phyloP scores from a whole-genome alignment of 2,888 invertebrate species.

The Eulithis prunata region DNA sequence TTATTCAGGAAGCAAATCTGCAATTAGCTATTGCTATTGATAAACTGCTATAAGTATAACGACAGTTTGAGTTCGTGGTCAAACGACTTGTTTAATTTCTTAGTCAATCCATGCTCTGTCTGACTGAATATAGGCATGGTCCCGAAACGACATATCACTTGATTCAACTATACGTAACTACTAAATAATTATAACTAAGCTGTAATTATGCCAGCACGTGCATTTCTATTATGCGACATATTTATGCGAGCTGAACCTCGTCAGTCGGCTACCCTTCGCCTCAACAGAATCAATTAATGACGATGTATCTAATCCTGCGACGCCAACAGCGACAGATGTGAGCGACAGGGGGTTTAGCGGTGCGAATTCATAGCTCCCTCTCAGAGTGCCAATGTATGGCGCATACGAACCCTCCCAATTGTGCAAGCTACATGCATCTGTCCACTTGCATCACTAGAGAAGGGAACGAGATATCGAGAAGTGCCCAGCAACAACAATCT shows the following conservation, averaged over 20 bases:
- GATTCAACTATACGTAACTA: background rate
- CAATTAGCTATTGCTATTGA: background rate
- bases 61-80: too few species aligned
- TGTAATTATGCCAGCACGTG: slow-evolving; percentile 27
- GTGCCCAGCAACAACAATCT: slow-evolving; percentile 26
- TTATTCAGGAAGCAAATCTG: background rate
- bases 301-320: slow-evolving; percentile 74
- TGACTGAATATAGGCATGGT: background rate
- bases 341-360: slow-evolving; percentile 73
- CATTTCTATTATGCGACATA: slow-evolving; percentile 48
- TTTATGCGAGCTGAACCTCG: slow-evolving; percentile 51
- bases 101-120: background rate
- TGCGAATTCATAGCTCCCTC: slow-evolving; percentile 73
- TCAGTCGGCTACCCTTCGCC: slow-evolving; percentile 67
- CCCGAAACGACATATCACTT: background rate
- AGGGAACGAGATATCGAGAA: slow-evolving; percentile 33
- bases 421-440: slow-evolving; percentile 81
- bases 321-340: slow-evolving; percentile 78
- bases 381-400: slow-evolving; percentile 51
- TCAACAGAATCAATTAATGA: slow-evolving; percentile 77
- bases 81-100: too few species aligned
- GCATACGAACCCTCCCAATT: slow-evolving; percentile 69
- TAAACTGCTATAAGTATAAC: too few species aligned
- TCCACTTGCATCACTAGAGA: slow-evolving; percentile 68
- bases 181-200: slow-evolving; percentile 27